Evolutionary conservation across 2,797 vertebrate species (phyloP).

Genomic region (Peromyscus melanophrys): DNA sequence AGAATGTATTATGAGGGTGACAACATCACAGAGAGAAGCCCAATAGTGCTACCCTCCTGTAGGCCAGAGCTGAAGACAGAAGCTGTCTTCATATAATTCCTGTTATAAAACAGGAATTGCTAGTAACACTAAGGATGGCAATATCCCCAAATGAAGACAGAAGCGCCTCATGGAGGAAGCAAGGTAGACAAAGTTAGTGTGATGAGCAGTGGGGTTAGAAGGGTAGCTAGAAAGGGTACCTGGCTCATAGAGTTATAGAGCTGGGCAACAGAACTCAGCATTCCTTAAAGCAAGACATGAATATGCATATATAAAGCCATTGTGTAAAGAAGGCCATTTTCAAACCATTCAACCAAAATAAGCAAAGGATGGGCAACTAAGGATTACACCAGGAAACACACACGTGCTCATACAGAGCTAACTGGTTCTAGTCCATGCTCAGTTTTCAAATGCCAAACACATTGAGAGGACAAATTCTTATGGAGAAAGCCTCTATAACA

Average conservation of each 20-base stretch:
- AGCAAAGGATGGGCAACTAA: neutral
- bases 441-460: neutral
- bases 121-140: neutral
- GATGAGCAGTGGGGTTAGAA: neutral
- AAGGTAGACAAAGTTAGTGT: neutral
- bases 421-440: neutral
- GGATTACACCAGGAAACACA: neutral
- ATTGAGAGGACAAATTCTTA: neutral
- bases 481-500: neutral
- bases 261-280: neutral
- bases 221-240: neutral
- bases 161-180: constrained; percentile 38
- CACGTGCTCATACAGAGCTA: neutral
- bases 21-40: neutral
- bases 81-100: neutral
- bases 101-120: neutral
- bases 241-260: neutral
- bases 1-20: neutral
- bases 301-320: neutral
- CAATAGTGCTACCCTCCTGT: neutral
- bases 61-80: neutral
- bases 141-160: constrained; percentile 1
- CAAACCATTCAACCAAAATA: neutral
- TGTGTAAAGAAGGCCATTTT: neutral
- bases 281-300: neutral